Evolutionary conservation across 2,113 vertebrate species (phyloP), one percentile per base, ranked within the genome.

Genomic region (Castor canadensis): DNA sequence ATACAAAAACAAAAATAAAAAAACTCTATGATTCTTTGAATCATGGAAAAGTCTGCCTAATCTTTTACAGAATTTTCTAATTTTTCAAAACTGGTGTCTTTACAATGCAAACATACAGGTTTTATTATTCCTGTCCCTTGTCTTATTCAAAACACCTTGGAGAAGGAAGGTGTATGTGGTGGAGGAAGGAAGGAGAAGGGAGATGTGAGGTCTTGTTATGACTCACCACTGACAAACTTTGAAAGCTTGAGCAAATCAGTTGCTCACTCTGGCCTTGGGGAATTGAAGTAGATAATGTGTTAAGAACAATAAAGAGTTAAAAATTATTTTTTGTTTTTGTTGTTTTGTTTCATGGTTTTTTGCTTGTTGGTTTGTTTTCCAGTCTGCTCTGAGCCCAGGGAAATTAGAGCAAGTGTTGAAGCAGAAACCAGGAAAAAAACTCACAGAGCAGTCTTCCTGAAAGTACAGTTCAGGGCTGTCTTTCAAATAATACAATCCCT

Each of bases 11-110:
- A 32, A 64, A 69, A 38, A 8, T 20, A 30, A 89, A 45, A 92
- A 87, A 87, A 62, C 17, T 4, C 30, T 86, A 43, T 54, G 43
- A 91, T 87, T 95, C 32, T 94, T 81, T 91, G 60, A 82, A 91
- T 84, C 12, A 43, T 38, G 9, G 67, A 83, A 88, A 87, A 62
- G 26, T 86, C 15, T 56, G 8, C 8, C n/a, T 7, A 84, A 26
- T 1, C 60, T 66, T 80, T 85, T 64, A 40, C 3, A 89, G 83
- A 62, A 84, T 84, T 91, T 86, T 75, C 15, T 60, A 71, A 88
- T 40, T 85, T 96, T 90, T 72, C 17, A 72, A 77, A 81, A 91
- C 13, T 69, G 16, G 12, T 69, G 3, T 84, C 8, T 87, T 67
- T 95, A 77, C 43, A 64, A 38, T 62, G 8, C 2, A 64, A n/a